Base-by-base conservation (phyloP, 2,113 vertebrate species). In the Fukomys damarensis region DNA sequence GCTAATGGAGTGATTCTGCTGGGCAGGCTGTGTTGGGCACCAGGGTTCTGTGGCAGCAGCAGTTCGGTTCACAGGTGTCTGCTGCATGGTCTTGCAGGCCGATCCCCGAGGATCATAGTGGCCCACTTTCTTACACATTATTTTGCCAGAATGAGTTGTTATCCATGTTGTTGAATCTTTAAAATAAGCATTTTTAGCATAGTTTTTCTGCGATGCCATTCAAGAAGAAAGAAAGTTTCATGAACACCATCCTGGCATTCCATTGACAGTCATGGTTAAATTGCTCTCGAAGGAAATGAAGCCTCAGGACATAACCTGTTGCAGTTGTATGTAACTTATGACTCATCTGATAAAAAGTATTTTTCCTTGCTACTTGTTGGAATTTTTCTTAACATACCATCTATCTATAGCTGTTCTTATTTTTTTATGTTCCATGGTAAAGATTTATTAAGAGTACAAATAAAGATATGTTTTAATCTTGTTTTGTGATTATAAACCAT, bases 401-500 rank as follows among this genome's bases (percentile, higher is more conserved):
- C 72, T 63, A 17, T 65, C 54, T 65, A 4, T 79, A 82, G n/a
- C 28, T 85, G 22, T 91, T 5, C 59, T 63, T 89, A 59, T 59
- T 70, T 86, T 82, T 91, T 94, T 82, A 77, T 14, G 86, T 66
- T 89, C 32, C 41, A 41, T 93, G 63, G 66, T 93, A 12, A 74
- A 83, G 77, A 94, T 91, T 92, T 96, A 89, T 89, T 95, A 70
- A 83, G 79, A 94, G 4, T 86, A 86, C 11, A 93, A 91, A 97
- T 95, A 91, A 89, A 96, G 95, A 76, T 56, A 87, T 74, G 19
- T 52, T 92, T 86, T 91, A 86, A 86, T 84, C 26, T 86, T 86
- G 84, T 89, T 96, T 96, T 95, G 86, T 83, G 96, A n/a, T 86
- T 59, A n/a, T 89, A 76, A 92, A 72, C 41, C 89, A 86, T 89